Conservation (phyloP, 2,797 vertebrate species). For the Columba guinea region DNA sequence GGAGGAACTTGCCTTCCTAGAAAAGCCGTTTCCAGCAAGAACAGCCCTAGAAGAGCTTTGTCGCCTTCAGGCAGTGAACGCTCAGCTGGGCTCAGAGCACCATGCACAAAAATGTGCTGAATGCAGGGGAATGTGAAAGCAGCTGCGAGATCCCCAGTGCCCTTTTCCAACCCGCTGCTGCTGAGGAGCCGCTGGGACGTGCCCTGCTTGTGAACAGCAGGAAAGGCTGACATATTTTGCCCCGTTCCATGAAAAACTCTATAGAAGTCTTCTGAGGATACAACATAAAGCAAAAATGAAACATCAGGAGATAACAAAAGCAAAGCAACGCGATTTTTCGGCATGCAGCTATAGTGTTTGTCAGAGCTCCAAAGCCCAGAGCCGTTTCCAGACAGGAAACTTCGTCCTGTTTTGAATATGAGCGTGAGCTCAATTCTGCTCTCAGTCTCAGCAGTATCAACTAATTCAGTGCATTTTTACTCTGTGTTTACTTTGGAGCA, state of each 20-base stretch:
- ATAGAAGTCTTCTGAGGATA: not conserved
- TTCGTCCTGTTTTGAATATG: slow-evolving; percentile 26
- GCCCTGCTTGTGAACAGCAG: not conserved
- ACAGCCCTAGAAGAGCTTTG: not conserved
- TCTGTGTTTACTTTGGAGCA: not conserved
- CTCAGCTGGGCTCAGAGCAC: not conserved
- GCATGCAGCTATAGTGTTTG: not conserved
- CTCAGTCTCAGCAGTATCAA: not conserved
- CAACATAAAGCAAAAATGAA: not conserved
- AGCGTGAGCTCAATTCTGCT: not conserved
- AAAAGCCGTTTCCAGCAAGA: not conserved
- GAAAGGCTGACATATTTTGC: not conserved
- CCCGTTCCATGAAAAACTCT: not conserved
- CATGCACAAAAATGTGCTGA: slow-evolving; percentile 21
- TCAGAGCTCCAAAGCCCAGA: not conserved
- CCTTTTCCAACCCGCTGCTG: not conserved
- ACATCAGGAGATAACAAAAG: not conserved
- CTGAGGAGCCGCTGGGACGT: not conserved
- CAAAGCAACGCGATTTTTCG: not conserved
- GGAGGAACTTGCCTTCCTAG: not conserved
- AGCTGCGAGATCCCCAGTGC: not conserved
- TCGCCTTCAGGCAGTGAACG: not conserved
- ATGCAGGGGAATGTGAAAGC: not conserved
- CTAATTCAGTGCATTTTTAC: not conserved
- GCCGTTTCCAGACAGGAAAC: slow-evolving; percentile 30